phyloP scores from a whole-genome alignment of 2,113 vertebrate species.

The Burhinus bistriatus region DNA sequence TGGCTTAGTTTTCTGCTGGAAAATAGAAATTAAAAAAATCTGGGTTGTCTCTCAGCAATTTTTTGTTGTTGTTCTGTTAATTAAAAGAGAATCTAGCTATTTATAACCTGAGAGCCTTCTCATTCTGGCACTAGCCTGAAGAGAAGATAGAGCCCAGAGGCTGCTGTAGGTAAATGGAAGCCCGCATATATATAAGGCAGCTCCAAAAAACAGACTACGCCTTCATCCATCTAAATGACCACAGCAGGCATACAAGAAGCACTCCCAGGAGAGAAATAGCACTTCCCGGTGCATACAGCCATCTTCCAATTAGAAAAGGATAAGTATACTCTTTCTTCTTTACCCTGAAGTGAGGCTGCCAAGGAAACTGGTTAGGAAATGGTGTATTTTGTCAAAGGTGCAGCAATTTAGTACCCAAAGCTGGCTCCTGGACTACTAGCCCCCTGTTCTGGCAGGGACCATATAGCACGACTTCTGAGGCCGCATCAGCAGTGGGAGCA shows the following conservation, averaged over 20 bases:
- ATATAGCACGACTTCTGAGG: fast-evolving
- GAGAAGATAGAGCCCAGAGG: not conserved
- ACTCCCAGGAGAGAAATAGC: not conserved
- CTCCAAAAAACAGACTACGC: not conserved
- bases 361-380: not conserved
- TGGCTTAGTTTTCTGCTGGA: not conserved
- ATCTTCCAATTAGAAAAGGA: not conserved
- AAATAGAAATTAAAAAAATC: not conserved
- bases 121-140: not conserved
- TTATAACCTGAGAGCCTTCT: not conserved
- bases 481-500: not conserved
- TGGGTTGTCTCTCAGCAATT: not conserved
- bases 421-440: not conserved
- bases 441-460: not conserved
- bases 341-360: not conserved
- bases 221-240: not conserved
- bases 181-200: no score
- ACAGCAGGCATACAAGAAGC: not conserved
- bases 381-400: not conserved
- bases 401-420: not conserved
- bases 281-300: not conserved
- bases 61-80: not conserved
- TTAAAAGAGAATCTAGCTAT: not conserved
- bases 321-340: not conserved
- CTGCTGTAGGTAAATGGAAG: not conserved